These are phyloP conservation scores for Gallinago nigripennis DNA, from an alignment of 2,797 vertebrate genomes.

Conservation along the genomic window DNA sequence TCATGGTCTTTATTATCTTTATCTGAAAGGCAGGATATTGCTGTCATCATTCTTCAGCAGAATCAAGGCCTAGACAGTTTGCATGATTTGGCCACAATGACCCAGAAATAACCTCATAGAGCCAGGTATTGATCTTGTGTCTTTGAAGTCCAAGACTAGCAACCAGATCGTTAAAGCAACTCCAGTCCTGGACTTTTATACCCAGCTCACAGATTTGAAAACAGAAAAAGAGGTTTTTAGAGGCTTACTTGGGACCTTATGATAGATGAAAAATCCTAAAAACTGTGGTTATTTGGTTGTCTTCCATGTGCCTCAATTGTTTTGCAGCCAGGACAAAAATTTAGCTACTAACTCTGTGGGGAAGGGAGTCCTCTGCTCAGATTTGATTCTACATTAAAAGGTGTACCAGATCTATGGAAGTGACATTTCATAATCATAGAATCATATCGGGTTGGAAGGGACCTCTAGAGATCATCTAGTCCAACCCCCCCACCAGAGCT, in stretches of 20 bases:
- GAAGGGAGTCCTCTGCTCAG: neutral
- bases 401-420: neutral
- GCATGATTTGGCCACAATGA: neutral
- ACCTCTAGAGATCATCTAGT: no score
- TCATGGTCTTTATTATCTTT: neutral
- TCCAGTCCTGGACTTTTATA: neutral
- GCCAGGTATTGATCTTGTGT: no score
- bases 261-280: neutral
- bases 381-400: neutral
- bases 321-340: neutral
- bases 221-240: neutral
- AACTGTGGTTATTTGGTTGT: rapidly evolving
- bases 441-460: no score
- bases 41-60: neutral
- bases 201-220: neutral
- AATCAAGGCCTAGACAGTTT: neutral
- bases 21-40: neutral
- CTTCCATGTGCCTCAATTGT: neutral
- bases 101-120: neutral
- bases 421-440: neutral
- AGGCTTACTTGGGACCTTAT: neutral
- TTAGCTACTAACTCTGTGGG: neutral
- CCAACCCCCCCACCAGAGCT: no score
- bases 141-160: neutral
- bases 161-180: neutral